Evolutionary conservation across 2,113 vertebrate species (phyloP).

Genomic region (Heptranchias perlo): DNA sequence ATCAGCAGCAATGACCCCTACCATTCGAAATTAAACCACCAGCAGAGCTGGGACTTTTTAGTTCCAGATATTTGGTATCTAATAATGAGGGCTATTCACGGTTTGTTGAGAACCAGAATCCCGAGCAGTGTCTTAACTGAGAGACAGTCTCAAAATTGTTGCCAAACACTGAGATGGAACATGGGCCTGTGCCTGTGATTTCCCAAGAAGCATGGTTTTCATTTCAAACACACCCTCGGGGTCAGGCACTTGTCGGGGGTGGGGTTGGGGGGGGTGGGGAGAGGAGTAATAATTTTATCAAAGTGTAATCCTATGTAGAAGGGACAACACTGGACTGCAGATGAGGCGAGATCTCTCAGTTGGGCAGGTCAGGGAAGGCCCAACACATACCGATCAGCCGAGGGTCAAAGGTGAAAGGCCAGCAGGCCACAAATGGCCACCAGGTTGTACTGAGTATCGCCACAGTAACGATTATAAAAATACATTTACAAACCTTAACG

Average conservation of each 20-base stretch:
- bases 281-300: neutral
- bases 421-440: neutral
- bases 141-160: too few relatives aligned
- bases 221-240: neutral
- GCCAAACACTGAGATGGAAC: too few relatives aligned
- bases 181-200: neutral
- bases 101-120: neutral
- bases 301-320: neutral
- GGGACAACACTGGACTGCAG: neutral
- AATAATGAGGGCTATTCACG: neutral
- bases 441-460: neutral
- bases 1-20: neutral
- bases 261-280: too few relatives aligned
- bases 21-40: neutral
- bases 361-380: constrained; percentile 33
- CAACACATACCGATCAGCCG: constrained; percentile 24
- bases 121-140: neutral
- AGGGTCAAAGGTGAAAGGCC: neutral
- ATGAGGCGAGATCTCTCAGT: neutral
- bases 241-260: neutral
- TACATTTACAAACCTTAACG: constrained; percentile 39
- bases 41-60: neutral
- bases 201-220: neutral
- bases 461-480: neutral
- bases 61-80: neutral